Evolutionary conservation across 2,113 vertebrate species (phyloP).

Genomic region (Daubentonia madagascariensis): DNA sequence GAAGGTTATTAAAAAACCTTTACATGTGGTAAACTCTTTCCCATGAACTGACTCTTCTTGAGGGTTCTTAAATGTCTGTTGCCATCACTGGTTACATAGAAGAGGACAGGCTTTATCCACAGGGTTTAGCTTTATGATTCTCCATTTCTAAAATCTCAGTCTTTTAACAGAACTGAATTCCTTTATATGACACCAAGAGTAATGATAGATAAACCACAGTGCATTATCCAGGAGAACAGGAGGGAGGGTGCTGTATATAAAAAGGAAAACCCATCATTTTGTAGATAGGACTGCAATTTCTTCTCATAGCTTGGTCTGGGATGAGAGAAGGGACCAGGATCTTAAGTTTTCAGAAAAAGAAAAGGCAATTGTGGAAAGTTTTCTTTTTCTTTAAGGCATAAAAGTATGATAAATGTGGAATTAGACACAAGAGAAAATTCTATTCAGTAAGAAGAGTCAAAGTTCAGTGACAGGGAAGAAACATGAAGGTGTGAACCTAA

Average conservation of each 20-base stretch:
- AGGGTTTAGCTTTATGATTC: background rate
- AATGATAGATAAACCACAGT: background rate
- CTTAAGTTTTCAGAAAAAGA: background rate
- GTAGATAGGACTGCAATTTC: background rate
- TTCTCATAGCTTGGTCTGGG: background rate
- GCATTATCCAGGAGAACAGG: background rate
- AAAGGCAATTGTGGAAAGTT: background rate
- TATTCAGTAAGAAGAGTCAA: background rate
- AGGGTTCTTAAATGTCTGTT: background rate
- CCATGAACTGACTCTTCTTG: background rate
- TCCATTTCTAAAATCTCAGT: background rate
- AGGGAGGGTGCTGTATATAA: background rate
- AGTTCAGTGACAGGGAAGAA: background rate
- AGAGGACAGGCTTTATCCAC: background rate
- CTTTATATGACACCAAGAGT: background rate
- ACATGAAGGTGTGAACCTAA: background rate
- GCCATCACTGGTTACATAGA: background rate
- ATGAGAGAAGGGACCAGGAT: background rate
- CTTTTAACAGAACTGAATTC: slow-evolving; percentile 13
- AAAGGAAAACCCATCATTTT: background rate
- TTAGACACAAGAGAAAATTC: slow-evolving; percentile 28
- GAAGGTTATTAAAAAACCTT: background rate
- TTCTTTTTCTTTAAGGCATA: slow-evolving; percentile 6
- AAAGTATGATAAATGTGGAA: background rate
- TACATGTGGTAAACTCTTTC: background rate